Evolutionary conservation across 2,113 vertebrate species (phyloP).

Genomic region (Cyanistes caeruleus): DNA sequence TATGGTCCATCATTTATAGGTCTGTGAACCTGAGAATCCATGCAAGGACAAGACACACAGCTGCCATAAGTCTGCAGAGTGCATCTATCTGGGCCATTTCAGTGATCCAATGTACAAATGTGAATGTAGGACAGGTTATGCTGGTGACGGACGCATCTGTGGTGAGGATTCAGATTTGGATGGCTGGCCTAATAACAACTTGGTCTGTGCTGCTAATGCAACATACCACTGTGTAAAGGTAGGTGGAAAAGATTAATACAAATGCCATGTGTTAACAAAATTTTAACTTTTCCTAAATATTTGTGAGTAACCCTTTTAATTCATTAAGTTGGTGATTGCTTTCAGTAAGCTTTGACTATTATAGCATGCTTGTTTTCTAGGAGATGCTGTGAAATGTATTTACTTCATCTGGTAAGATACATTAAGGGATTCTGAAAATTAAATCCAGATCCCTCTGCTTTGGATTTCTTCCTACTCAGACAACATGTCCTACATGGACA

Average conservation of each 20-base stretch:
- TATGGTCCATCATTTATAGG: slow-evolving; percentile 66
- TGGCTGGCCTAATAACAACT: slow-evolving; percentile 95
- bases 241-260: background rate
- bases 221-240: slow-evolving; percentile 95
- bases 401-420: background rate
- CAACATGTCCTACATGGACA: too few species aligned
- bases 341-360: background rate
- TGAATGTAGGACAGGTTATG: slow-evolving; percentile 93
- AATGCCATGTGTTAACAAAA: background rate
- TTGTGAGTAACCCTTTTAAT: background rate
- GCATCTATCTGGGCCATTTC: slow-evolving; percentile 94
- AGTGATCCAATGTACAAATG: slow-evolving; percentile 97
- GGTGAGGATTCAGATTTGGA: slow-evolving; percentile 97
- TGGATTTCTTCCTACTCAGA: background rate
- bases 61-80: slow-evolving; percentile 91
- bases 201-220: slow-evolving; percentile 90
- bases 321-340: background rate
- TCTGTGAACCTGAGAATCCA: slow-evolving; percentile 94
- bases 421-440: background rate
- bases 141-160: slow-evolving; percentile 92
- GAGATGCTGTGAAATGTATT: background rate
- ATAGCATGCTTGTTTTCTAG: background rate
- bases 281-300: background rate
- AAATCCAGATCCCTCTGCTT: background rate
- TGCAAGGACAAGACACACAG: slow-evolving; percentile 93